Conservation (phyloP, 1,140 invertebrate species). For the Apocrypta bakeri region DNA sequence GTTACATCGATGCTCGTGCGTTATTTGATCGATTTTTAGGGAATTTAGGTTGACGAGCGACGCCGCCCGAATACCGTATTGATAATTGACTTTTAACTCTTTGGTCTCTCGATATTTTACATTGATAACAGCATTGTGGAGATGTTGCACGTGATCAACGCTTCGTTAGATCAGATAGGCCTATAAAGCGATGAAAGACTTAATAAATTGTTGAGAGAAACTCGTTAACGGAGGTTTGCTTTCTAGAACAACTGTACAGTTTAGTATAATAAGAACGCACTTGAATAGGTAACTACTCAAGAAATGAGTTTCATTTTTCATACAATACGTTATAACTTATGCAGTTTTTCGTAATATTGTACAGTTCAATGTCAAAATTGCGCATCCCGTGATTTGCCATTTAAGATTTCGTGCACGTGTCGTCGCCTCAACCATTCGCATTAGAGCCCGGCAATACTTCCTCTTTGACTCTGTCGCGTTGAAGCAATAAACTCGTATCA, state of each 20-base stretch:
- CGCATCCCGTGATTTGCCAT: background rate
- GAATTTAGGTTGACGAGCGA: slow-evolving; percentile 41
- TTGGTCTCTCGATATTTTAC: background rate
- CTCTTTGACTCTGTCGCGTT: background rate
- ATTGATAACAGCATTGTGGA: background rate
- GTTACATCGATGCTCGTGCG: background rate
- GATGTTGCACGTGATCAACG: too few species aligned
- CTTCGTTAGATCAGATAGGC: background rate
- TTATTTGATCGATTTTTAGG: slow-evolving; percentile 35
- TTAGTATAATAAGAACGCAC: too few species aligned
- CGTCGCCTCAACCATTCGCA: background rate
- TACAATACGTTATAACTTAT: too few species aligned
- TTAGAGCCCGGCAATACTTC: slow-evolving; percentile 12
- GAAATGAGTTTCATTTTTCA: too few species aligned
- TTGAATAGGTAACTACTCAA: too few species aligned
- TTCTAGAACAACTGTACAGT: too few species aligned
- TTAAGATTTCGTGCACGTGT: background rate
- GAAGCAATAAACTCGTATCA: slow-evolving; percentile 17
- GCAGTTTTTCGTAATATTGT: too few species aligned
- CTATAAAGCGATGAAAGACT: background rate
- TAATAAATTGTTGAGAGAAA: too few species aligned
- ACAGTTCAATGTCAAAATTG: background rate
- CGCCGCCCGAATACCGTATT: background rate
- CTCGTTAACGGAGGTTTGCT: too few species aligned
- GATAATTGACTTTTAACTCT: slow-evolving; percentile 18